Evolutionary conservation across 2,888 invertebrate genomes (phyloP).

Genomic region (Ametastegia equiseti): DNA sequence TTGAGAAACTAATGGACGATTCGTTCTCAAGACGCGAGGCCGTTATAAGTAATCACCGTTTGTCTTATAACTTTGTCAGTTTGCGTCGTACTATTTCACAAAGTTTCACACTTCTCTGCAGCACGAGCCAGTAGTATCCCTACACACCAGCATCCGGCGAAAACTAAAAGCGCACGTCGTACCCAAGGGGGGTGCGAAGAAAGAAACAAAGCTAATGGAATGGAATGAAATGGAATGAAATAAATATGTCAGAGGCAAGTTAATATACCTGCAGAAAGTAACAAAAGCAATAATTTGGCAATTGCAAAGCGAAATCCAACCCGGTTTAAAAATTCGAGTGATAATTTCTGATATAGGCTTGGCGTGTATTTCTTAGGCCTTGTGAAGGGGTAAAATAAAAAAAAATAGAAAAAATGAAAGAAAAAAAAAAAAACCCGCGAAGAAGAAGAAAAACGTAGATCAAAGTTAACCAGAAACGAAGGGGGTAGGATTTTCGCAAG

Average conservation of each 20-base stretch:
- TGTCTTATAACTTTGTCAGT: not conserved
- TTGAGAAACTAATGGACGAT: not conserved
- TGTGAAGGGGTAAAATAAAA: not conserved
- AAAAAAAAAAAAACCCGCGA: not conserved
- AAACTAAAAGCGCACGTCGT: not conserved
- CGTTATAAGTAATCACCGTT: conserved; percentile 14
- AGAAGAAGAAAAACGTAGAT: not conserved
- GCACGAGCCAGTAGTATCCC: not conserved
- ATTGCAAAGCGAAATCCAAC: too few relatives aligned
- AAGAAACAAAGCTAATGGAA: not conserved
- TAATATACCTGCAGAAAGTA: too few relatives aligned
- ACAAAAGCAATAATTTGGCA: not conserved
- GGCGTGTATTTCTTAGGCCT: conserved; percentile 1
- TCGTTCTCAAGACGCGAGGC: too few relatives aligned
- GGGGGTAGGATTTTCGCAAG: conserved; percentile 1
- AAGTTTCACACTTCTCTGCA: not conserved
- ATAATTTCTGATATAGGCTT: not conserved
- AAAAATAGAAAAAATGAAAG: not conserved
- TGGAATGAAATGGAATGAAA: not conserved
- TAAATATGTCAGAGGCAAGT: too few relatives aligned
- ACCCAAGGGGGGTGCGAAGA: not conserved
- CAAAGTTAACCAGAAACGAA: conserved; percentile 3
- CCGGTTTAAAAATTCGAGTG: not conserved
- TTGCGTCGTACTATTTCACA: conserved; percentile 9
- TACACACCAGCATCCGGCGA: too few relatives aligned